A percentile compares a stretch with the other conserved stretches of the same genome.
phyloP scores from a whole-genome alignment of 2,797 vertebrate genomes.

The Coracias cyanogaster region DNA sequence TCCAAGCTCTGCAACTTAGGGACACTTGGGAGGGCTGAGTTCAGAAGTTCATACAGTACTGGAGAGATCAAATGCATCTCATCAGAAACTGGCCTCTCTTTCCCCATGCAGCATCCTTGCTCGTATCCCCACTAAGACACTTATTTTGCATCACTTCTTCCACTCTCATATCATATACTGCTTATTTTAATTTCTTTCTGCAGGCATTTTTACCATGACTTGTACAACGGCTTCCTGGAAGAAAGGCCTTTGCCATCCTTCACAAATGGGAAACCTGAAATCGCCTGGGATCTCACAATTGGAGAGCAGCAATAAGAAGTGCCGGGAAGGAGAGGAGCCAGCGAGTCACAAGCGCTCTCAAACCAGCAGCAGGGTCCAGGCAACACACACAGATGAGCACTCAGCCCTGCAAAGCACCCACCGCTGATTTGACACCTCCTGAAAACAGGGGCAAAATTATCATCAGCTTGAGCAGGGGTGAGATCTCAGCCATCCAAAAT shows the following conservation, averaged over 20 bases:
- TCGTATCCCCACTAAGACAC: neutral
- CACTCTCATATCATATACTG: neutral
- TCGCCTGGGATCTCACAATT: neutral
- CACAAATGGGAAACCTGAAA: neutral
- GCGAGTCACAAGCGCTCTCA: neutral
- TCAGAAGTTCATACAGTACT: neutral
- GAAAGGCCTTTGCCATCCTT: neutral
- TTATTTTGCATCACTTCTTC: neutral
- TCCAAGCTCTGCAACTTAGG: neutral
- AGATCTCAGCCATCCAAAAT: neutral
- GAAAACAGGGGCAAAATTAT: neutral
- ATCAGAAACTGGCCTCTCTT: neutral
- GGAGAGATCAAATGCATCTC: neutral
- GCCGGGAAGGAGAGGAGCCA: neutral
- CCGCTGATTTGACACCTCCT: neutral
- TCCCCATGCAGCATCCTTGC: neutral
- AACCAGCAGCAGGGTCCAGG: neutral
- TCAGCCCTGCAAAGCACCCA: neutral
- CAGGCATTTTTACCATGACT: neutral
- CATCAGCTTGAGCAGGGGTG: neutral
- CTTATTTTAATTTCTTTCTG: neutral
- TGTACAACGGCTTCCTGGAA: neutral
- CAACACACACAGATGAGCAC: neutral
- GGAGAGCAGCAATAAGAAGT: neutral
- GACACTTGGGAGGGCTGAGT: neutral